Percentiles rank a stretch among this genome's conserved stretches.
Conservation (phyloP, 2,888 invertebrate species). For the Pogonocherus hispidulus region DNA sequence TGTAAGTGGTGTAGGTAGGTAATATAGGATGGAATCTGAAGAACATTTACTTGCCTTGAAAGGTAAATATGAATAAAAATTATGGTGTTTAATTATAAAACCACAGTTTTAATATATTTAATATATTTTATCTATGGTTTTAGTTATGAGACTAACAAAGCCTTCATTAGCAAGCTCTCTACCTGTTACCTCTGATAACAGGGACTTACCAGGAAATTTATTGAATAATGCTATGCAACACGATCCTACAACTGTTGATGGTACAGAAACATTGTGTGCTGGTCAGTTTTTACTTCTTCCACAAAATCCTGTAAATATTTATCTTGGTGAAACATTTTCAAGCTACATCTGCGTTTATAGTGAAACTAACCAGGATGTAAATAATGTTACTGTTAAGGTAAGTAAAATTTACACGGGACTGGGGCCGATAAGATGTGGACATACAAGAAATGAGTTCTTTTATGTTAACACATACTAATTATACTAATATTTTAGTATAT, state of each 20-base stretch:
- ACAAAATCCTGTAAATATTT: constrained; percentile 98
- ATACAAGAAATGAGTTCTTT: no score
- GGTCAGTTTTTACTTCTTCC: constrained; percentile 94
- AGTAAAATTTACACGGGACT: constrained; percentile 52
- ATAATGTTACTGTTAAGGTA: constrained; percentile 87
- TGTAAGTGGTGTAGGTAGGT: no score
- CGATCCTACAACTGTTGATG: constrained; percentile 87
- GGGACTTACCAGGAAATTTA: constrained; percentile 87
- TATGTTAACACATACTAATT: no score
- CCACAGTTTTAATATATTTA: constrained; percentile 44
- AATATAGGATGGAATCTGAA: constrained; percentile 62
- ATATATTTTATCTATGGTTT: no score
- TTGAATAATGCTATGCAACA: constrained; percentile 83
- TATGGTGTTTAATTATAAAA: constrained; percentile 15
- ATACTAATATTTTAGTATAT: no score
- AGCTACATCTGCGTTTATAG: constrained; percentile 98
- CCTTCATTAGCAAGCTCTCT: constrained; percentile 88
- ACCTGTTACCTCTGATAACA: constrained; percentile 86
- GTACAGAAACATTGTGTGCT: constrained; percentile 85
- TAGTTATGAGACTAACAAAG: constrained; percentile 94
- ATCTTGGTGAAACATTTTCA: constrained; percentile 97
- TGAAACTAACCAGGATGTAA: constrained; percentile 88
- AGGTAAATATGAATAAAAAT: constrained; percentile 50
- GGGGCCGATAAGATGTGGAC: no score
- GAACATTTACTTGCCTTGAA: constrained; percentile 63